These are phyloP conservation scores for Athalia circularis DNA, from an alignment of 2,888 invertebrate species.

Conservation along the genomic window DNA sequence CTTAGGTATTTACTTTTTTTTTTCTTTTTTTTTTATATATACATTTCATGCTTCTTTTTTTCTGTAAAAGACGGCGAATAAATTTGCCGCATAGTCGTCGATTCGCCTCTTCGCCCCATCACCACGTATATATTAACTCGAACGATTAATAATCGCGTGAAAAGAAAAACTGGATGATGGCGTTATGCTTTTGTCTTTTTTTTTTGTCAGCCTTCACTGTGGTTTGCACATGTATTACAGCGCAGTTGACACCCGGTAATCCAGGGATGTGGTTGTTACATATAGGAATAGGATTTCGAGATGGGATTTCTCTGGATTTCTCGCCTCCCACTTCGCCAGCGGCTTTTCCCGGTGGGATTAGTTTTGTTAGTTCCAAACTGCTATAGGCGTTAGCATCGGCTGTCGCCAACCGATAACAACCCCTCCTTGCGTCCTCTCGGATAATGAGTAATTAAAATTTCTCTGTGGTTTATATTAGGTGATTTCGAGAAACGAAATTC, in stretches of 20 bases:
- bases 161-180: too few species aligned
- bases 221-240: neutral
- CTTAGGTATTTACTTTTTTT: neutral
- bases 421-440: too few species aligned
- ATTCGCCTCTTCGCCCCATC: too few species aligned
- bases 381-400: constrained; percentile 22
- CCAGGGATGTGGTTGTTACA: constrained; percentile 7
- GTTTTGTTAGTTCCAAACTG: constrained; percentile 25
- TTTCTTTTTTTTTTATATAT: too few species aligned
- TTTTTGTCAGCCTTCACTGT: neutral
- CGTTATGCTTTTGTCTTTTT: neutral
- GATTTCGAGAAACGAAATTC: too few species aligned
- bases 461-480: too few species aligned
- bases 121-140: too few species aligned
- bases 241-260: constrained; percentile 26
- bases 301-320: constrained; percentile 42
- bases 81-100: too few species aligned
- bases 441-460: too few species aligned
- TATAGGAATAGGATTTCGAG: constrained; percentile 29
- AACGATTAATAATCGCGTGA: too few species aligned
- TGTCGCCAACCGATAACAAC: constrained; percentile 15
- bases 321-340: neutral
- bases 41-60: neutral
- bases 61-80: neutral
- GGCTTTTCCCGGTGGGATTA: constrained; percentile 31